Percentiles rank a stretch among this genome's conserved stretches.
These are phyloP conservation scores for Cherax destructor DNA, from an alignment of 1,140 invertebrate genomes.

Conservation along the genomic window DNA sequence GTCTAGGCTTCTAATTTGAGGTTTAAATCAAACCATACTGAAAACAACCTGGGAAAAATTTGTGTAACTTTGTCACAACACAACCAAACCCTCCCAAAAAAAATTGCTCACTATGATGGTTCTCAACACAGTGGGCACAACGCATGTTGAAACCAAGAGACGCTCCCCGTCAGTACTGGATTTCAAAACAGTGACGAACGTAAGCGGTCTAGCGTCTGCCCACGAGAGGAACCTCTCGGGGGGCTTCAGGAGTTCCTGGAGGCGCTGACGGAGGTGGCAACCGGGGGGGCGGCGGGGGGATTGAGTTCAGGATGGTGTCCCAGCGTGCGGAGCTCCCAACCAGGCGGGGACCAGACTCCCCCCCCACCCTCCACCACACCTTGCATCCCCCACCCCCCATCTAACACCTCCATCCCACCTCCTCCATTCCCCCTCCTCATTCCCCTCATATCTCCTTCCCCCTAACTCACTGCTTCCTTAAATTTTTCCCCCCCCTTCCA, in stretches of 20 bases:
- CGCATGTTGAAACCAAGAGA: neutral
- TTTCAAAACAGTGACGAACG: slow-evolving; percentile 1
- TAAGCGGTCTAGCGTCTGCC: neutral
- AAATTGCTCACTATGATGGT: neutral
- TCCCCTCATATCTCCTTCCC: neutral
- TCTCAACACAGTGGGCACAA: no score
- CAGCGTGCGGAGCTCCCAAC: slow-evolving; percentile 34
- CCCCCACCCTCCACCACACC: neutral
- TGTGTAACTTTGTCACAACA: neutral
- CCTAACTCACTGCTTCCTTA: neutral
- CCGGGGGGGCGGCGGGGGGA: slow-evolving; percentile 9
- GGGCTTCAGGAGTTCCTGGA: neutral
- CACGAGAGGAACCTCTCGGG: neutral
- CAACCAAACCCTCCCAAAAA: neutral
- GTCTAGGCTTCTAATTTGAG: neutral
- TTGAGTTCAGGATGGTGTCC: slow-evolving; percentile 48
- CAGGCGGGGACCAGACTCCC: slow-evolving; percentile 12
- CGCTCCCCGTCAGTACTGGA: neutral
- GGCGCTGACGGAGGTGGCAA: neutral
- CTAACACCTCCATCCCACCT: neutral
- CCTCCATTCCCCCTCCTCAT: neutral
- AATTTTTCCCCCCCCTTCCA: no score
- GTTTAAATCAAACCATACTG: neutral
- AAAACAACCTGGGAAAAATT: neutral
- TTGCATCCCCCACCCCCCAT: neutral